phyloP scores from a whole-genome alignment of 2,797 vertebrate genomes.

The Gadopsis marmoratus region DNA sequence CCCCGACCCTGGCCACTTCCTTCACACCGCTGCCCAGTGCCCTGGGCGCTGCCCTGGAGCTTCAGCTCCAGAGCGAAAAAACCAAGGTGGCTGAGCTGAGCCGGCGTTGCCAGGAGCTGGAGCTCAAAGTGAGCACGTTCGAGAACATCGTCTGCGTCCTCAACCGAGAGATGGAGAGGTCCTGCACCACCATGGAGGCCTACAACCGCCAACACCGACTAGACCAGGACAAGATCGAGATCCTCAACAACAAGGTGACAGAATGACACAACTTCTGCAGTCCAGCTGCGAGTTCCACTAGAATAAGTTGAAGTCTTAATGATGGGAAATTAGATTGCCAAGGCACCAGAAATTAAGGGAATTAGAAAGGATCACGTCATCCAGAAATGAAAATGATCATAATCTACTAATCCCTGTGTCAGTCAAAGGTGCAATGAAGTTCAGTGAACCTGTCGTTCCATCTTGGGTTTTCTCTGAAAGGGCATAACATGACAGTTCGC shows the following conservation, averaged over 20 bases:
- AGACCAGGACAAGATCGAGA: slow-evolving; percentile 96
- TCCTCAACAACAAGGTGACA: slow-evolving; percentile 92
- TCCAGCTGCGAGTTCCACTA: not conserved
- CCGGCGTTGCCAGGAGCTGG: slow-evolving; percentile 89
- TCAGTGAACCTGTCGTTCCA: no score
- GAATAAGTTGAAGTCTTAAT: not conserved
- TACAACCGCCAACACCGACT: slow-evolving; percentile 92
- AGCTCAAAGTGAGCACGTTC: slow-evolving; percentile 92
- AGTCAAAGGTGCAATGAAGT: not conserved
- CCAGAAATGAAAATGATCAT: not conserved
- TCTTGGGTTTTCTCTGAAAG: not conserved
- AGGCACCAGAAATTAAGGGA: not conserved
- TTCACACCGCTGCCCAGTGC: slow-evolving; percentile 84
- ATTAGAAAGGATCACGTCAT: not conserved
- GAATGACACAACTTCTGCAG: not conserved
- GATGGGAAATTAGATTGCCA: not conserved
- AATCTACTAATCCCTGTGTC: not conserved
- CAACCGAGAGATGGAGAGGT: slow-evolving; percentile 94
- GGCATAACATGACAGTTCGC: not conserved
- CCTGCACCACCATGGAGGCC: slow-evolving; percentile 91
- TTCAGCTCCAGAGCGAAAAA: slow-evolving; percentile 86
- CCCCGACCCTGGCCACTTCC: slow-evolving; percentile 76
- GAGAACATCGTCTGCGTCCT: slow-evolving; percentile 98
- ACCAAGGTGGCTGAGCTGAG: slow-evolving; percentile 85
- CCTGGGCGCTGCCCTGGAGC: slow-evolving; percentile 80